Conservation (phyloP, 2,113 vertebrate species). For the Eidolon helvum region DNA sequence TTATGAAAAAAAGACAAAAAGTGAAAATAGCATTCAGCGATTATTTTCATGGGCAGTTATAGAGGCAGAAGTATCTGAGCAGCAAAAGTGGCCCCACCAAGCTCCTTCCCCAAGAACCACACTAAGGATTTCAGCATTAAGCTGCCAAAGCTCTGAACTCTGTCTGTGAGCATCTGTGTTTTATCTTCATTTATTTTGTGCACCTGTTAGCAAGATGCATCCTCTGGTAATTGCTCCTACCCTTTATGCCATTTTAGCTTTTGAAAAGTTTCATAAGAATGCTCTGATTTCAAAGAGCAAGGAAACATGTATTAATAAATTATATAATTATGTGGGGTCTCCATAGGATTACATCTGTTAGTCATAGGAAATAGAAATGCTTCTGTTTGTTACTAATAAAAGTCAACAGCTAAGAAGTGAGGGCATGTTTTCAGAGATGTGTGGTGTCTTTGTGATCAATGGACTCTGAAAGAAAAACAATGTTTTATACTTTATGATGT, state of each 20-base stretch:
- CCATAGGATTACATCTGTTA: background rate
- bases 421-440: background rate
- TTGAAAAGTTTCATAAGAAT: background rate
- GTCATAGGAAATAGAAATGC: background rate
- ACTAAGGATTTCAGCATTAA: background rate
- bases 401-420: background rate
- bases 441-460: conserved; percentile 59
- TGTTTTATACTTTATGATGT: conserved; percentile 61
- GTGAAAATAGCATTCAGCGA: background rate
- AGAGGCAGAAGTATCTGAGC: background rate
- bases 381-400: background rate
- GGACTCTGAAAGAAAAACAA: conserved; percentile 58
- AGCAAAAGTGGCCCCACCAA: background rate
- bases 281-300: background rate
- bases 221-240: background rate
- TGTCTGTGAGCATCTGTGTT: background rate
- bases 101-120: background rate
- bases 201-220: background rate
- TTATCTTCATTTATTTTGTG: background rate
- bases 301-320: background rate
- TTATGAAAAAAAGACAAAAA: background rate
- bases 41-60: background rate
- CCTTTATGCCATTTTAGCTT: background rate
- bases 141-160: background rate
- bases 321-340: background rate